These are phyloP conservation scores for Serripes groenlandicus DNA, from an alignment of 2,888 invertebrate species.

Conservation along the genomic window DNA sequence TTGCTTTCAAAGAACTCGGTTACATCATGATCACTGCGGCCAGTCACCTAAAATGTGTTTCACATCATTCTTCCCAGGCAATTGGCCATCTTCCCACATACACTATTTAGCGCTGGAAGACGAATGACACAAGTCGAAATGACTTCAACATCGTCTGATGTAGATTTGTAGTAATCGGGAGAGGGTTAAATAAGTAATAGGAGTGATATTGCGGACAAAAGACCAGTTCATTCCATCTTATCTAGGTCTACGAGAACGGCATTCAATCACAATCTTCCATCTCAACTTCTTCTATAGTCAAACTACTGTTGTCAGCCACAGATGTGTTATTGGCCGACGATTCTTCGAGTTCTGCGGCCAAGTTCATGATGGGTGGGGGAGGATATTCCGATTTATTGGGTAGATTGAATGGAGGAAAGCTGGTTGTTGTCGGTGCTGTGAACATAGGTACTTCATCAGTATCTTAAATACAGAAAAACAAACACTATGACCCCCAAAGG, in stretches of 20 bases:
- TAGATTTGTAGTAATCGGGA: not conserved
- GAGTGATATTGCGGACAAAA: not conserved
- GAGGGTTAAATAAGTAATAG: too few species aligned
- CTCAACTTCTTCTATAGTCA: constrained; percentile 66
- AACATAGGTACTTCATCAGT: constrained; percentile 59
- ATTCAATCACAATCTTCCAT: constrained; percentile 49
- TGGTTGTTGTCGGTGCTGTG: constrained; percentile 37
- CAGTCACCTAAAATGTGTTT: too few species aligned
- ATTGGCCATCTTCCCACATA: too few species aligned
- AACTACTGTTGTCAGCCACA: constrained; percentile 46
- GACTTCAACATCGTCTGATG: not conserved
- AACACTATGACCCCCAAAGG: too few species aligned
- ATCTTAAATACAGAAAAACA: constrained; percentile 34
- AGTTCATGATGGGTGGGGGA: constrained; percentile 23
- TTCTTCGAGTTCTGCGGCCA: constrained; percentile 50
- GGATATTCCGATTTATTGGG: constrained; percentile 11
- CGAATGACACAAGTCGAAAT: not conserved
- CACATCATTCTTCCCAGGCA: too few species aligned
- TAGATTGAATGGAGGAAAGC: constrained; percentile 12
- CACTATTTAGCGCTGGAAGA: not conserved
- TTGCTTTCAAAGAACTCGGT: too few species aligned
- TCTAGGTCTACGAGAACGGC: not conserved
- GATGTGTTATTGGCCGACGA: constrained; percentile 43
- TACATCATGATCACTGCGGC: too few species aligned
- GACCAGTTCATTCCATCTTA: not conserved